Conservation (phyloP, 2,888 invertebrate genomes). For the Tetheella fluctuosa region DNA sequence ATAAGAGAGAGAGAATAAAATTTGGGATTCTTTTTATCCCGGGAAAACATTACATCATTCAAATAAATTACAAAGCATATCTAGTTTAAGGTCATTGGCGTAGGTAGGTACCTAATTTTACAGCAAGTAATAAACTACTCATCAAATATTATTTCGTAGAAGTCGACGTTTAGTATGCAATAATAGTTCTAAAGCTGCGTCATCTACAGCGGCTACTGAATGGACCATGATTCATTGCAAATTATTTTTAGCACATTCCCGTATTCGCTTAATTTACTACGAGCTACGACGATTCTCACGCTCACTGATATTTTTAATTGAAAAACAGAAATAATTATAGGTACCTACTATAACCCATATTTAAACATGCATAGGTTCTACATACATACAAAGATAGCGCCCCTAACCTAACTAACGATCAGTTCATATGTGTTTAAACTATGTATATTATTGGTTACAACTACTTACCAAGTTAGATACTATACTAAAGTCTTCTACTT, state of each 20-base stretch:
- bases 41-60: too few relatives aligned
- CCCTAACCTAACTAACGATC: background rate
- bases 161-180: conserved; percentile 47
- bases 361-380: background rate
- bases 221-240: conserved; percentile 69
- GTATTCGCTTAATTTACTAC: conserved; percentile 71
- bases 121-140: conserved; percentile 5
- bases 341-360: background rate
- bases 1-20: too few relatives aligned
- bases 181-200: conserved; percentile 56
- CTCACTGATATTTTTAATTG: conserved; percentile 49
- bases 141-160: conserved; percentile 48
- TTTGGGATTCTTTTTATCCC: too few relatives aligned
- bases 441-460: too few relatives aligned
- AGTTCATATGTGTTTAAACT: background rate
- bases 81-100: conserved; percentile 18
- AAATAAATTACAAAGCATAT: conserved; percentile 8
- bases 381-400: too few relatives aligned
- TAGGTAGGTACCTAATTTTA: conserved; percentile 17
- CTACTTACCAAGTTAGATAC: background rate
- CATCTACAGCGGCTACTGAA: conserved; percentile 59
- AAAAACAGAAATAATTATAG: conserved; percentile 27
- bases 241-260: conserved; percentile 69
- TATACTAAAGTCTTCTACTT: background rate
- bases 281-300: conserved; percentile 63